phyloP scores from a whole-genome alignment of 2,797 vertebrate genomes.

The Galago senegalensis region DNA sequence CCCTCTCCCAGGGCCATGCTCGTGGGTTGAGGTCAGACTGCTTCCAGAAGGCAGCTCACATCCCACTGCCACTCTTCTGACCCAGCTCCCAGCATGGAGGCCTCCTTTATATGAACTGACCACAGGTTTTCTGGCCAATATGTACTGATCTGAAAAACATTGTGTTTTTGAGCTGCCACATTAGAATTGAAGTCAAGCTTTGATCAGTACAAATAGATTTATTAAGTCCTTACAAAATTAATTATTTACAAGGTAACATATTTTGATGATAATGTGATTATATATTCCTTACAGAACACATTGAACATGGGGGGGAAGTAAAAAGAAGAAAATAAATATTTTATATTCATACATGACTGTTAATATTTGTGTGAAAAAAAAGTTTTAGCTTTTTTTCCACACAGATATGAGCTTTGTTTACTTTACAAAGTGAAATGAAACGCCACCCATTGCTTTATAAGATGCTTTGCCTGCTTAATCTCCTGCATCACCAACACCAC shows the following conservation, averaged over 20 bases:
- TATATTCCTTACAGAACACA: neutral
- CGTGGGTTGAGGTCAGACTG: neutral
- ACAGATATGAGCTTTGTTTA: neutral
- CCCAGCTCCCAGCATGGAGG: too few species aligned
- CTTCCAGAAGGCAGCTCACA: neutral
- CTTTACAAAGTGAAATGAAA: slow-evolving; percentile 25
- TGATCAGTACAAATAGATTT: slow-evolving; percentile 11
- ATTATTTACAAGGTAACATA: neutral
- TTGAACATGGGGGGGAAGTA: neutral
- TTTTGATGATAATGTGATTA: slow-evolving; percentile 10
- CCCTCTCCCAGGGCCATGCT: neutral
- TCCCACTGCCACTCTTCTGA: neutral
- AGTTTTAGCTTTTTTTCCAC: neutral
- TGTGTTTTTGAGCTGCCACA: neutral
- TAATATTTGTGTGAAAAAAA: neutral
- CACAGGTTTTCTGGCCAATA: neutral
- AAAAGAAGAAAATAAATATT: slow-evolving; percentile 36
- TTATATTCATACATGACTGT: neutral
- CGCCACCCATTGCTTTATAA: neutral
- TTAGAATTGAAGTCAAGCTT: slow-evolving; percentile 42
- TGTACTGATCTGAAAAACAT: neutral
- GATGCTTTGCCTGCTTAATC: neutral
- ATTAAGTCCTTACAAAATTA: neutral
- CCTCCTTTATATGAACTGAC: neutral
- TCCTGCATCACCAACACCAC: neutral